Conservation (phyloP, 92 coral and sea anemone species). For the Montipora capitata region DNA sequence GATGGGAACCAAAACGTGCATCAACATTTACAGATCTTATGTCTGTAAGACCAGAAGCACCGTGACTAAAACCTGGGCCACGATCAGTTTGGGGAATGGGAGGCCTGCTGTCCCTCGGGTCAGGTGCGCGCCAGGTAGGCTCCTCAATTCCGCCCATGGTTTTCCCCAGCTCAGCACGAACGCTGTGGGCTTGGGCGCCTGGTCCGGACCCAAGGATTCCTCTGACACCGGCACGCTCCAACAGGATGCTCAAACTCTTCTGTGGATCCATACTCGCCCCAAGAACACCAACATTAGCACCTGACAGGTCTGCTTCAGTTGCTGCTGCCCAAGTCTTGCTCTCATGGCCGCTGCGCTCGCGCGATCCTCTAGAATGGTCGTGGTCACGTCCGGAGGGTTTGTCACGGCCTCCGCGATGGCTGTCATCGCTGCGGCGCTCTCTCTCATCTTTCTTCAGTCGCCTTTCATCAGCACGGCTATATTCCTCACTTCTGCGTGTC, state of each 20-base stretch:
- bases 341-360: constrained; percentile 86
- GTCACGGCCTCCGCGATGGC: constrained; percentile 58
- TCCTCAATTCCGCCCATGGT: constrained; percentile 77
- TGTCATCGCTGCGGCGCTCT: constrained; percentile 68
- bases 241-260: constrained; percentile 93
- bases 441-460: constrained; percentile 61
- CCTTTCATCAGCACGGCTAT: constrained; percentile 67
- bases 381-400: constrained; percentile 33
- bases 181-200: constrained; percentile 62
- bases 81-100: constrained; percentile 74
- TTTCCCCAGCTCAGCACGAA: constrained; percentile 76
- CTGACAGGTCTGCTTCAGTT: constrained; percentile 64
- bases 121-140: constrained; percentile 88
- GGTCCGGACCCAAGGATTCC: constrained; percentile 89
- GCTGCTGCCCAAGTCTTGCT: constrained; percentile 77
- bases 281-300: constrained; percentile 68
- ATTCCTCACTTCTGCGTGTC: constrained; percentile 74
- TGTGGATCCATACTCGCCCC: constrained; percentile 91
- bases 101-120: constrained; percentile 93
- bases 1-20: constrained; percentile 75
- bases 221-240: constrained; percentile 99
- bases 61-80: constrained; percentile 70
- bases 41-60: constrained; percentile 66
- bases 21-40: constrained; percentile 79
- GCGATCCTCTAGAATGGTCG: constrained; percentile 52